These are phyloP conservation scores for Euphonia xanthogaster DNA, from an alignment of 2,797 vertebrate genomes.

Conservation along the genomic window DNA sequence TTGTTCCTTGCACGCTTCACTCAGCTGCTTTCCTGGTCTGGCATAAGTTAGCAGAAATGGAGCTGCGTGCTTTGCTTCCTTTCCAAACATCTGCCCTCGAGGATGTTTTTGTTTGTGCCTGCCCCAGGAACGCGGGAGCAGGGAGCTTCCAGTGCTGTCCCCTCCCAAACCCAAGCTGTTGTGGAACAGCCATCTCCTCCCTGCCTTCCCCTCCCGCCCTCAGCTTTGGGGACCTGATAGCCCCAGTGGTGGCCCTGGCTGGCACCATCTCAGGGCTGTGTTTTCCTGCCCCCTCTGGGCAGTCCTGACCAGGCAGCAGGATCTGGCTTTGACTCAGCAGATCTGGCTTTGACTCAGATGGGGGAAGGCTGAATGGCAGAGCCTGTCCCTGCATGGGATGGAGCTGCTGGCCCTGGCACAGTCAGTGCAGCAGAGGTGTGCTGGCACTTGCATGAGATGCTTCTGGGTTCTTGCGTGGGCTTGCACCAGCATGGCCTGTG, in stretches of 20 bases:
- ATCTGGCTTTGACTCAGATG: neutral
- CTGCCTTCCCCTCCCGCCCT: neutral
- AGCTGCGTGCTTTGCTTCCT: neutral
- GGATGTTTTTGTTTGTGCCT: conserved; percentile 13
- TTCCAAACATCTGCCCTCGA: neutral
- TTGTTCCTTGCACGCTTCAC: accelerated
- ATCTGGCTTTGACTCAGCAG: neutral
- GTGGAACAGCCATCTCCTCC: accelerated
- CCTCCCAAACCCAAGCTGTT: accelerated
- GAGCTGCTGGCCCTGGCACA: neutral
- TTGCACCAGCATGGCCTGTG: accelerated
- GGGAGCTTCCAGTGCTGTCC: neutral
- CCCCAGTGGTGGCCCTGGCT: neutral
- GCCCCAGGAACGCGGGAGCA: accelerated
- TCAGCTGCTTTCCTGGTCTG: neutral
- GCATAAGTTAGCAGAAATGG: neutral
- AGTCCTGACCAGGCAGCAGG: neutral
- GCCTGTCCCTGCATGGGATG: neutral
- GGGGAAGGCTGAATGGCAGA: neutral
- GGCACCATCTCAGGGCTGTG: neutral
- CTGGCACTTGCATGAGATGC: neutral
- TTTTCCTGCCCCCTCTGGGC: neutral
- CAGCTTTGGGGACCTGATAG: accelerated
- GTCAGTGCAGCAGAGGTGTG: neutral
- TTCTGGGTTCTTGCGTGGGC: neutral